phyloP scores from a whole-genome alignment of 30 jellyfish, hydroid and myxozoan genomes.

The Chrysaora quinquecirrha region DNA sequence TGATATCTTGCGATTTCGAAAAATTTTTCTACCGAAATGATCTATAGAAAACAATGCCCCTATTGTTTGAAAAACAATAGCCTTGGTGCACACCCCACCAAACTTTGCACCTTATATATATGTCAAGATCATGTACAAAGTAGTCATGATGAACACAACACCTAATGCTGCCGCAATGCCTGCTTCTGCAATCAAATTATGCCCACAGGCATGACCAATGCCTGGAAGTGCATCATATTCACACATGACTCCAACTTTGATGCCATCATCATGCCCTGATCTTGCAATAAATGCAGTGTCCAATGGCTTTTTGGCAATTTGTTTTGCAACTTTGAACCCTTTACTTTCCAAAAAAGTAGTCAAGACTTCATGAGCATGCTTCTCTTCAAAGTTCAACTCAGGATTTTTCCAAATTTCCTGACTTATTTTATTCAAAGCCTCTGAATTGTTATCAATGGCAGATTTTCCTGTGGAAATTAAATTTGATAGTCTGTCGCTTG shows the following conservation, averaged over 20 bases:
- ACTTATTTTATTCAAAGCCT: constrained; percentile 52
- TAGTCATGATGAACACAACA: neutral
- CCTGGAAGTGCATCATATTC: constrained; percentile 91
- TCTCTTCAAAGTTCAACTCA: constrained; percentile 68
- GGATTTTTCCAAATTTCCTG: constrained; percentile 71
- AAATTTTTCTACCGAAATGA: too few species aligned
- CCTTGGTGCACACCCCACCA: too few species aligned
- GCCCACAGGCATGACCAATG: constrained; percentile 92
- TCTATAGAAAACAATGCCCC: too few species aligned
- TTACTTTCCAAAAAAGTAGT: constrained; percentile 58
- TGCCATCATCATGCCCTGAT: constrained; percentile 63
- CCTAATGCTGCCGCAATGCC: constrained; percentile 81
- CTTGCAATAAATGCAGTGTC: constrained; percentile 80
- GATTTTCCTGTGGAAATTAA: constrained; percentile 38
- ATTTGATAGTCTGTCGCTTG: constrained; percentile 16
- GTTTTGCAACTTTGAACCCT: constrained; percentile 65
- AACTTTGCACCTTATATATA: too few species aligned
- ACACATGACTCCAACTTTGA: constrained; percentile 73
- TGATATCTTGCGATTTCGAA: too few species aligned
- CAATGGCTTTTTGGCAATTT: constrained; percentile 61
- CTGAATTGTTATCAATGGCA: constrained; percentile 51
- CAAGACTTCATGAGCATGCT: constrained; percentile 61
- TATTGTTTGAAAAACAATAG: too few species aligned
- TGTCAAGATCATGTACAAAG: neutral
- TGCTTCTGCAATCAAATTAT: constrained; percentile 83